These are phyloP conservation scores for Glaucidium brasilianum DNA, from an alignment of 2,113 vertebrate species.

Conservation along the genomic window DNA sequence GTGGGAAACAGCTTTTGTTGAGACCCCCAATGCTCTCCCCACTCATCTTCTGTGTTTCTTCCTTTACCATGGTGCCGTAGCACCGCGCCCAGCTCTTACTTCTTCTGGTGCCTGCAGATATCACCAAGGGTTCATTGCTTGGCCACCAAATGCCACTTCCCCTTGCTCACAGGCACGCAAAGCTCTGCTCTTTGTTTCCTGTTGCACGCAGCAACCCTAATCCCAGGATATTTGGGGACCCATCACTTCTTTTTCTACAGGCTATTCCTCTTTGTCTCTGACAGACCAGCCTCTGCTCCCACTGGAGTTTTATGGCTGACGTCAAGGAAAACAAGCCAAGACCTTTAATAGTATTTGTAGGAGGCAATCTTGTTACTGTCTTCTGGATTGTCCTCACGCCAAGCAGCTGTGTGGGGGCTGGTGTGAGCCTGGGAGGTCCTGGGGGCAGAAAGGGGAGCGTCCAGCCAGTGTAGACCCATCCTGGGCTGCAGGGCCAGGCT, in stretches of 20 bases:
- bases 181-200: background rate
- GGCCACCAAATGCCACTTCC: background rate
- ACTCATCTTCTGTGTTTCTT: background rate
- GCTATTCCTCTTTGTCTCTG: background rate
- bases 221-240: rapidly evolving
- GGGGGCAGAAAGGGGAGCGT: background rate
- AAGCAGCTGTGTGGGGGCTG: background rate
- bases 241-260: background rate
- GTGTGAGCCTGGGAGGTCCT: background rate
- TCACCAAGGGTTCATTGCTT: background rate
- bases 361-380: constrained; percentile 42
- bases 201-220: background rate
- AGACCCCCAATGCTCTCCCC: background rate
- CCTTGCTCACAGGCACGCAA: background rate
- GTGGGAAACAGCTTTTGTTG: background rate
- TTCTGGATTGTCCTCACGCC: background rate
- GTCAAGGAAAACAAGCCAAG: constrained; percentile 21
- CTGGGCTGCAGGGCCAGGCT: background rate
- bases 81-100: background rate
- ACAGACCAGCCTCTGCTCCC: background rate
- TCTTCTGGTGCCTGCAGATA: background rate
- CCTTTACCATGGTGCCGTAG: rapidly evolving
- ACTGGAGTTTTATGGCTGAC: background rate
- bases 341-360: constrained; percentile 41
- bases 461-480: background rate